Evolutionary conservation across 2,797 vertebrate species (phyloP).

Genomic region (Pelobates cultripes): DNA sequence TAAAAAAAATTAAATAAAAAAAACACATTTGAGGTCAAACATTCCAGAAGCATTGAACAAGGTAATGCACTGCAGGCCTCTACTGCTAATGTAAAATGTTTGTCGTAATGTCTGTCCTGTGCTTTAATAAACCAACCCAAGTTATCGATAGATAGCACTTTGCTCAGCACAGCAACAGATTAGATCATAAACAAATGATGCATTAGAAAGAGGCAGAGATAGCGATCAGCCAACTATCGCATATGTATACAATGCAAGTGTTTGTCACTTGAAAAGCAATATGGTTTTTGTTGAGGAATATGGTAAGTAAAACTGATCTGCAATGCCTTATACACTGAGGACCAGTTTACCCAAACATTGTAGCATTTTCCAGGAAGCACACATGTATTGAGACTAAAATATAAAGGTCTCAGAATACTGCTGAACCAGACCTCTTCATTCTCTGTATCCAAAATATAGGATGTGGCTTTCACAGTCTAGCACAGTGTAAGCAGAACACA

Average conservation of each 20-base stretch:
- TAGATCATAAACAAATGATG: too few relatives aligned
- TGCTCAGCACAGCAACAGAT: too few relatives aligned
- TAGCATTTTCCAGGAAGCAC: not conserved
- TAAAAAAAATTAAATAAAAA: too few relatives aligned
- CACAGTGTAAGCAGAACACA: constrained; percentile 7
- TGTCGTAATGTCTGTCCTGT: too few relatives aligned
- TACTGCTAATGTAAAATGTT: not conserved
- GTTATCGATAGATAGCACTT: too few relatives aligned
- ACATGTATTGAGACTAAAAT: not conserved
- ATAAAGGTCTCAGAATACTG: not conserved
- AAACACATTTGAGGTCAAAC: not conserved
- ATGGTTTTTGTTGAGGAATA: too few relatives aligned
- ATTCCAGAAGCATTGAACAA: not conserved
- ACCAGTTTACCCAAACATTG: not conserved
- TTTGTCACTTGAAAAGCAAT: too few relatives aligned
- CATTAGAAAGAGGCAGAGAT: too few relatives aligned
- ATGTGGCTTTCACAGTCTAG: constrained; percentile 3
- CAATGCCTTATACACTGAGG: not conserved
- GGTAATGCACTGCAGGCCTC: not conserved
- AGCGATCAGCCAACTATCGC: too few relatives aligned
- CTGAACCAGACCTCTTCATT: not conserved
- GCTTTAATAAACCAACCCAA: too few relatives aligned
- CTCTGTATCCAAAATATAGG: not conserved
- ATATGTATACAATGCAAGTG: too few relatives aligned
- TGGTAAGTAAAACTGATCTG: not conserved